phyloP scores from a whole-genome alignment of 2,888 invertebrate species.

The Tyria jacobaeae region DNA sequence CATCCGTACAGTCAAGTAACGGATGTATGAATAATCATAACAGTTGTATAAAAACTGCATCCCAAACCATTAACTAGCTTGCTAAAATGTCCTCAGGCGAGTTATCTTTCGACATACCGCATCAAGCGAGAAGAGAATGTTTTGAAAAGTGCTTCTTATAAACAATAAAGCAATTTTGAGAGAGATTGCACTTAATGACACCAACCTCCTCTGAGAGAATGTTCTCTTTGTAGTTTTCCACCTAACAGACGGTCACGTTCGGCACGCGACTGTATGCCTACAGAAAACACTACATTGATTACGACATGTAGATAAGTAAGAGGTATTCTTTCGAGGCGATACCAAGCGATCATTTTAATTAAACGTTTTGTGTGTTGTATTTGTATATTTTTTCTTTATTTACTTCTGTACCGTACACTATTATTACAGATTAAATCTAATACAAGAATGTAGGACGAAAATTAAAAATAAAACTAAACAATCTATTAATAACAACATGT shows the following conservation, averaged over 20 bases:
- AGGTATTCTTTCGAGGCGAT: neutral
- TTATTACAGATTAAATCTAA: too few relatives aligned
- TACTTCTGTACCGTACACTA: too few relatives aligned
- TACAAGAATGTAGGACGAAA: too few relatives aligned
- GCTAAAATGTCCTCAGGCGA: slow-evolving; percentile 23
- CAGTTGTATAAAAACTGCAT: neutral
- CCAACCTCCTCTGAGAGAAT: slow-evolving; percentile 45
- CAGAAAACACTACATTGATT: slow-evolving; percentile 35
- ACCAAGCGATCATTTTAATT: neutral
- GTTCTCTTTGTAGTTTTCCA: slow-evolving; percentile 55
- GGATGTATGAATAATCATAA: neutral
- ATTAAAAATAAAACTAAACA: too few relatives aligned
- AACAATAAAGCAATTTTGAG: slow-evolving; percentile 40
- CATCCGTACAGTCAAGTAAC: too few relatives aligned
- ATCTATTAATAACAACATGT: too few relatives aligned
- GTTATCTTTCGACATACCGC: slow-evolving; percentile 15
- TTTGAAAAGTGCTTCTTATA: slow-evolving; percentile 31
- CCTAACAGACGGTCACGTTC: slow-evolving; percentile 15
- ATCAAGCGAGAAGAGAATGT: slow-evolving; percentile 30
- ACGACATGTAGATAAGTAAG: slow-evolving; percentile 10
- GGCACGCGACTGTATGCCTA: neutral
- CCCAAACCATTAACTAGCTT: neutral
- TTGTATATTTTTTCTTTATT: too few relatives aligned
- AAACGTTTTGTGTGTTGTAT: too few relatives aligned
- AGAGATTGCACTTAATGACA: slow-evolving; percentile 42